Conservation (phyloP, 2,888 invertebrate species). For the Stenichneumon culpator region DNA sequence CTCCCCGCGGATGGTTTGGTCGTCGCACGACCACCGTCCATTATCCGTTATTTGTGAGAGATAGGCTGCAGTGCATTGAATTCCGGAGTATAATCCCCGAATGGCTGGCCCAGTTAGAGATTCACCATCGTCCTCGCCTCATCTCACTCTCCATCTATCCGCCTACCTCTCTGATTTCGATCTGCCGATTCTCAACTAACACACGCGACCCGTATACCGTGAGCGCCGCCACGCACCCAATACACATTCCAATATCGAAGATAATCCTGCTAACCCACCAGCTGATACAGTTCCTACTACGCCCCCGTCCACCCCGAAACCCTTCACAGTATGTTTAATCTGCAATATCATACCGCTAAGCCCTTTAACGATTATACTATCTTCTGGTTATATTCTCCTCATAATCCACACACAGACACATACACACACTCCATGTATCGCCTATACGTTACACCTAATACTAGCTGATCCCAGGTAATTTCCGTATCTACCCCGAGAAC, state of each 20-base stretch:
- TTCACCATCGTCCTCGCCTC: slow-evolving; percentile 34
- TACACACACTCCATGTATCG: background rate
- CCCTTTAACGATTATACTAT: slow-evolving; percentile 65
- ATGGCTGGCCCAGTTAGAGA: slow-evolving; percentile 29
- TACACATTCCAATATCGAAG: slow-evolving; percentile 65
- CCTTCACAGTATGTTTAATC: slow-evolving; percentile 62
- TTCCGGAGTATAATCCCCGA: slow-evolving; percentile 26
- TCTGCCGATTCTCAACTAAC: slow-evolving; percentile 36
- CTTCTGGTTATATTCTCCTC: slow-evolving; percentile 59
- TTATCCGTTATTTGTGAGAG: slow-evolving; percentile 11
- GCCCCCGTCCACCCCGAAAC: slow-evolving; percentile 33
- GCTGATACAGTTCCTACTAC: slow-evolving; percentile 43
- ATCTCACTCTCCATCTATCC: slow-evolving; percentile 16
- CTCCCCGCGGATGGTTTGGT: background rate
- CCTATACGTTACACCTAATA: slow-evolving; percentile 53
- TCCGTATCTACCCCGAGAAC: slow-evolving; percentile 33
- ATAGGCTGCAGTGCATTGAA: slow-evolving; percentile 35
- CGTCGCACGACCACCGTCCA: background rate
- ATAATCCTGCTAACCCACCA: slow-evolving; percentile 64
- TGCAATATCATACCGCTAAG: slow-evolving; percentile 63
- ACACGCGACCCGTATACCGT: slow-evolving; percentile 32
- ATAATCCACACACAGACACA: slow-evolving; percentile 43
- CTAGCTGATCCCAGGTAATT: slow-evolving; percentile 55
- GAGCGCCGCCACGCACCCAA: slow-evolving; percentile 41
- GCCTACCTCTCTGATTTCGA: slow-evolving; percentile 26